phyloP scores from a whole-genome alignment of 2,888 invertebrate genomes.

The Hipparchia semele region DNA sequence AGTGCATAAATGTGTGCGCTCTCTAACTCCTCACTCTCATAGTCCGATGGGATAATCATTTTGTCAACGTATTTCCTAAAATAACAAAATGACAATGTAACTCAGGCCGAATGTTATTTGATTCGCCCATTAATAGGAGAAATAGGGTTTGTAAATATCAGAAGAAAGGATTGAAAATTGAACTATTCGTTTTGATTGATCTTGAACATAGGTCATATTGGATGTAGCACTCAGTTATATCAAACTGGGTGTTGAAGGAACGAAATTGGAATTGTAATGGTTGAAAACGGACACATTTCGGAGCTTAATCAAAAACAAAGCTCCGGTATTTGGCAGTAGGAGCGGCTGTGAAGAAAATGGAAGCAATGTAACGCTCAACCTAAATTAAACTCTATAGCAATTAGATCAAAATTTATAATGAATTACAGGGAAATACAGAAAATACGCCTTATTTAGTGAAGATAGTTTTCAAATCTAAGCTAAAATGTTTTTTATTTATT shows the following conservation, averaged over 20 bases:
- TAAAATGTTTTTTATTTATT: not conserved
- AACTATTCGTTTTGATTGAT: not conserved
- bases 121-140: no score
- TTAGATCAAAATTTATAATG: not conserved
- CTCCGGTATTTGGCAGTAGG: constrained; percentile 29
- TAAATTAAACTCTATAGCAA: constrained; percentile 13
- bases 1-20: no score
- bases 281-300: constrained; percentile 34
- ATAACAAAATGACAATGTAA: no score
- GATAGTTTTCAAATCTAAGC: not conserved
- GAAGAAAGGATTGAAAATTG: not conserved
- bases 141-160: no score
- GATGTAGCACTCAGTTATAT: not conserved
- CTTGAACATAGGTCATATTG: not conserved
- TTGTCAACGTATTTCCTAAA: no score
- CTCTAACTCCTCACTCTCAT: no score
- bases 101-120: no score
- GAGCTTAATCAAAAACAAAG: constrained; percentile 36
- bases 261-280: constrained; percentile 30
- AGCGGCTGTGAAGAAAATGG: constrained; percentile 29
- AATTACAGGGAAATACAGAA: not conserved
- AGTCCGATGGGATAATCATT: no score
- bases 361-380: constrained; percentile 2
- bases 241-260: constrained; percentile 4
- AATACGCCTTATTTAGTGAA: not conserved